phyloP scores from a whole-genome alignment of 1,140 invertebrate species.

The Spodoptera litura region DNA sequence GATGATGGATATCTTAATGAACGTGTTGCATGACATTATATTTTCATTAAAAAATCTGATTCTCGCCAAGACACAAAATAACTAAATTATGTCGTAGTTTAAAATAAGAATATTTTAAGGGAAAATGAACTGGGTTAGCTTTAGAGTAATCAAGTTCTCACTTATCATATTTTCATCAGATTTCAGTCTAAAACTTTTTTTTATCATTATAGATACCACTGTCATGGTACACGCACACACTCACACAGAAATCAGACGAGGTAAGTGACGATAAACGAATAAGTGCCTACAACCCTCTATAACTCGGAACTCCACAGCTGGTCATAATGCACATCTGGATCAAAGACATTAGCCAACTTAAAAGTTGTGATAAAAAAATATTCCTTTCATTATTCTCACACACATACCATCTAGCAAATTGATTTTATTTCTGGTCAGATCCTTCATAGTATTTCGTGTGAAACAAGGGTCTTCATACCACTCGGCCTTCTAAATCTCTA shows the following conservation, averaged over 20 bases:
- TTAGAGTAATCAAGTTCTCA: too few relatives aligned
- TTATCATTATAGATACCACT: too few relatives aligned
- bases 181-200: too few relatives aligned
- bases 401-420: slow-evolving; percentile 48
- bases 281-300: background rate
- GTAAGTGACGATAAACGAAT: too few relatives aligned
- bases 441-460: slow-evolving; percentile 51
- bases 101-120: too few relatives aligned
- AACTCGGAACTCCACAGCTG: slow-evolving; percentile 4
- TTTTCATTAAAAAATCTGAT: too few relatives aligned
- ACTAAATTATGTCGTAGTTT: too few relatives aligned
- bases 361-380: slow-evolving; percentile 33
- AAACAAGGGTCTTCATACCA: slow-evolving; percentile 49
- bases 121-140: too few relatives aligned
- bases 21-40: background rate
- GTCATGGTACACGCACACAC: too few relatives aligned
- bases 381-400: background rate
- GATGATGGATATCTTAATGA: background rate
- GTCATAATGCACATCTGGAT: slow-evolving; percentile 26
- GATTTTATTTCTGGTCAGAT: slow-evolving; percentile 52
- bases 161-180: too few relatives aligned
- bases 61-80: too few relatives aligned
- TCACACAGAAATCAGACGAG: too few relatives aligned
- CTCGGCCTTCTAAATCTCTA: slow-evolving; percentile 46
- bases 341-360: slow-evolving; percentile 14